Conservation (phyloP, 2,113 vertebrate species). For the Isurus oxyrinchus region DNA sequence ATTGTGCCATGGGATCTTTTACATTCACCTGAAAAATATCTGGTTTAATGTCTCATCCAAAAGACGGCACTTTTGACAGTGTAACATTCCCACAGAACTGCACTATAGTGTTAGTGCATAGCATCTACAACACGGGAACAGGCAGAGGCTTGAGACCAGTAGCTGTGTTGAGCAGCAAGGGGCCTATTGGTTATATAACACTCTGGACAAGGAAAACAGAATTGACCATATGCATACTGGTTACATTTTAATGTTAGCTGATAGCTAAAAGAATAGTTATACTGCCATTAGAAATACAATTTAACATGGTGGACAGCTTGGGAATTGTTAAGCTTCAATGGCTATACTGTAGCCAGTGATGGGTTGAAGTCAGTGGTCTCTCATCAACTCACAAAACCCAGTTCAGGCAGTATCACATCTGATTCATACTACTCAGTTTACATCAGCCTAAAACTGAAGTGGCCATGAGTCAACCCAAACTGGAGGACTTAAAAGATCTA, state of each 20-base stretch:
- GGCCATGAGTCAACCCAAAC: not conserved
- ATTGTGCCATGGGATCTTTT: too few relatives aligned
- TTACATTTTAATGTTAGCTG: not conserved
- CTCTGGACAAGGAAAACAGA: not conserved
- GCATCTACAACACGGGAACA: not conserved
- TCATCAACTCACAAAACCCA: not conserved
- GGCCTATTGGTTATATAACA: not conserved
- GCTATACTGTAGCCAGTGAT: not conserved
- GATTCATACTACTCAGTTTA: not conserved
- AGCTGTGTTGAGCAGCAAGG: not conserved
- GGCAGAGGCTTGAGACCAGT: not conserved
- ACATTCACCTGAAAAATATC: too few relatives aligned
- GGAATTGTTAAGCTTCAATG: not conserved
- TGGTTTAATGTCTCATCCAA: too few relatives aligned
- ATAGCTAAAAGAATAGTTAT: not conserved
- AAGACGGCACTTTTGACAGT: too few relatives aligned
- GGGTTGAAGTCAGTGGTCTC: not conserved
- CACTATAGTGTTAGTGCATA: too few relatives aligned
- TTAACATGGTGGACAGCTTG: not conserved
- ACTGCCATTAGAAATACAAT: not conserved
- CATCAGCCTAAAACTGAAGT: not conserved
- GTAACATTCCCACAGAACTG: too few relatives aligned
- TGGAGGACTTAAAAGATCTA: not conserved
- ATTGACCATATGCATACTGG: not conserved
- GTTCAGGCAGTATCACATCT: not conserved